Base-by-base conservation (phyloP, 2,888 invertebrate species). In the Drosophila ezoana region DNA sequence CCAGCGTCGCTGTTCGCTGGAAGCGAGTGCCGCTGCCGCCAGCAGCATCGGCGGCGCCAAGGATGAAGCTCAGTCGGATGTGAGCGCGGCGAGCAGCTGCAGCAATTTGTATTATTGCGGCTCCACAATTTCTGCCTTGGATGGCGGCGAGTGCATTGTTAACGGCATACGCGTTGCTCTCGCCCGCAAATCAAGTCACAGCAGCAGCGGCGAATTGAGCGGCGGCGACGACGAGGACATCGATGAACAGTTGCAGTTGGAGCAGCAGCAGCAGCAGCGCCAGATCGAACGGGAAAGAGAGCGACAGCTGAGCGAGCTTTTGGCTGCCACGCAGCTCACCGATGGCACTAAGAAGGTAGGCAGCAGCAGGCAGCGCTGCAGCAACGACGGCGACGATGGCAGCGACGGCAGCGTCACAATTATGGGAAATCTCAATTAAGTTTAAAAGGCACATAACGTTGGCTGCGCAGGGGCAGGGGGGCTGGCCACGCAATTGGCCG, bases 91-190 rank as follows among this genome's bases (percentile, higher is more conserved):
- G 47, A 94, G 94, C 76, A 94, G 94, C 20, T 94, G 94, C 90
- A 94, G 94, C 76, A 94, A 94, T 85, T 88, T 94, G 35, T 94
- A 94, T 83, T 94, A 94, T 81, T 94, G 93, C 74, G 94, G 94
- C 37, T 94, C 94, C 37, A 93, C 93, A 53, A 93, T 94, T 16
- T 94, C 94, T 72, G 93, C 93, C 16, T 89, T 94, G 65, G 94
- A 94, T 66, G 92, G 91, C 33, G 92, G 93, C 49, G 94, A 94
- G 56, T 91, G 91, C 58, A 93, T 92, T 74, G 87, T 91, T 13
- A 91, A 91, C 51, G 92, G 94, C 52, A 93, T 94, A 0, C 92
- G 94, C 74, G 94, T 95, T 13, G 94, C 95, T 0, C 74, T 91
- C 60, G 94, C 94, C 41, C 92, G 95, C 57, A 95, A 95, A 89